Evolutionary conservation across 2,113 vertebrate genomes (phyloP), one percentile per base, ranked within the genome.

Genomic region (Sprattus sprattus): DNA sequence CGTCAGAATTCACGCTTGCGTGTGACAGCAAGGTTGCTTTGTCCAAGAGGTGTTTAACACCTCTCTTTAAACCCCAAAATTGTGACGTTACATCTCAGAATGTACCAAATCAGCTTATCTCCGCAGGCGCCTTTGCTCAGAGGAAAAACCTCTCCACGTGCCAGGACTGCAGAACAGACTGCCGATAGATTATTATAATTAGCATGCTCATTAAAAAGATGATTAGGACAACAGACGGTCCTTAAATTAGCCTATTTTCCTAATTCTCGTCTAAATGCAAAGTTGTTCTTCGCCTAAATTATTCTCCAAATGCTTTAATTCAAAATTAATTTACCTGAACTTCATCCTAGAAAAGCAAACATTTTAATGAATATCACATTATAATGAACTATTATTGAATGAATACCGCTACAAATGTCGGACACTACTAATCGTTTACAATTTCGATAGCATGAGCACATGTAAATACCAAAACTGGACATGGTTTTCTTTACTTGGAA

Each of bases 1-100:
- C 94, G 93, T 94, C 92, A 92, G 88, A 87, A 86, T 88, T 90
- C 90, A 92, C 94, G 94, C 92, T 20, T 92, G 91, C 94, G 93
- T 92, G 90, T 89, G 92, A 90, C 89, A 60, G 57, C 22, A 85
- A 89, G 90, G 83, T 85, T 86, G 89, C 87, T 89, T 20, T 80
- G 88, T 82, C 46, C 87, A 86, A 91, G 89, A 89, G 88, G 85
- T 85, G 90, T 78, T 89, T 45, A 80, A 28, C 67, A 83, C 83
- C 82, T 82, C 47, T 71, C 84, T 83, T 54, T 81, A 54, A 86
- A 86, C 81, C 71, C 28, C 28, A 28, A 75, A 78, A 78, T 39
- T 39, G 71, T 78, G 71, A 78, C 71, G 71, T 78, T 78, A 78
- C 71, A 78, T 78, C 28, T 16, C 71, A 78, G 71, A 78, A 78